A percentile compares a stretch with the other conserved stretches of the same genome.
Conservation (phyloP, 2,797 vertebrate genomes). For the Gymnoscopelus microlampas region DNA sequence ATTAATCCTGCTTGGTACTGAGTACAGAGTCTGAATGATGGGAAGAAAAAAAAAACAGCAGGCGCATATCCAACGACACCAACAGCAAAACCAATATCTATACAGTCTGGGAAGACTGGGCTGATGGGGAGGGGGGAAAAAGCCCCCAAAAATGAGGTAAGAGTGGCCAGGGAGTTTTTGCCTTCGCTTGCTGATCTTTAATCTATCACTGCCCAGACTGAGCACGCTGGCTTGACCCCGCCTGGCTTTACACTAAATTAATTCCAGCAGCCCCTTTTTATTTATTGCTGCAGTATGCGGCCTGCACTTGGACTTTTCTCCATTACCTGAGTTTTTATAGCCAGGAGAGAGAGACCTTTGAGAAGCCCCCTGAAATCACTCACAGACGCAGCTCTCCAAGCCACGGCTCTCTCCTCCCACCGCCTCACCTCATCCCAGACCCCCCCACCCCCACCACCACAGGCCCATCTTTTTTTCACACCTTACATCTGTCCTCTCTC, state of each 20-base stretch:
- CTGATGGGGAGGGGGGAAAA: conserved; percentile 53
- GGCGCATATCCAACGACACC: conserved; percentile 51
- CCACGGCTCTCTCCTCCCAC: conserved; percentile 25
- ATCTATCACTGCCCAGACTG: conserved; percentile 76
- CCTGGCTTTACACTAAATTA: conserved; percentile 77
- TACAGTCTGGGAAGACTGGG: conserved; percentile 35
- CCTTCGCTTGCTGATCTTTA: conserved; percentile 75
- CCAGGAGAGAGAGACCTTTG: conserved; percentile 72
- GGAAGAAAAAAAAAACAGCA: conserved; percentile 6
- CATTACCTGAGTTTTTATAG: conserved; percentile 71
- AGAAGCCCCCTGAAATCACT: conserved; percentile 74
- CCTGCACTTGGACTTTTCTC: conserved; percentile 69
- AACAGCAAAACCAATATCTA: conserved; percentile 52
- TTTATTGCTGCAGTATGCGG: conserved; percentile 73
- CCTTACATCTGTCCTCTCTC: conserved; percentile 33
- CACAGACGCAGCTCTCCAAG: conserved; percentile 53
- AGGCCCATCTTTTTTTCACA: conserved; percentile 11
- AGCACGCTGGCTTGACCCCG: conserved; percentile 71
- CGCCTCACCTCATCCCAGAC: background rate
- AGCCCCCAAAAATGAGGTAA: conserved; percentile 54
- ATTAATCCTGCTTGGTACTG: conserved; percentile 50
- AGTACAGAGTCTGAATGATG: conserved; percentile 32
- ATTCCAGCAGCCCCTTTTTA: conserved; percentile 77
- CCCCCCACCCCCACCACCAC: conserved; percentile 2
- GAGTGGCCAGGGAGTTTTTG: conserved; percentile 63